Evolutionary conservation across 2,113 vertebrate genomes (phyloP).

Genomic region (Rhynchopsitta pachyrhyncha): DNA sequence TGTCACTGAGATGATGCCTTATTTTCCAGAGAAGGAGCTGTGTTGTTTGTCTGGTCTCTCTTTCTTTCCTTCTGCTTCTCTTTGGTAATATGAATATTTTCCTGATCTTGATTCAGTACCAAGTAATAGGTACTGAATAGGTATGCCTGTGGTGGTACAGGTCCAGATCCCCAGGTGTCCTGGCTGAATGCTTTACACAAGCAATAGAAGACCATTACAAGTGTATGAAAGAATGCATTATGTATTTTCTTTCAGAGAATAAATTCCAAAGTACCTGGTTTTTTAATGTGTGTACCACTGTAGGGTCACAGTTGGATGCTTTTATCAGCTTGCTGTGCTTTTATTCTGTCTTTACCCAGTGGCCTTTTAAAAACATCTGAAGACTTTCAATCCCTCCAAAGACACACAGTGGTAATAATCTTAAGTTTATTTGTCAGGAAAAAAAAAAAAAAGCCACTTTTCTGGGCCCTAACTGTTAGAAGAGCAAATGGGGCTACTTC

Average conservation of each 20-base stretch:
- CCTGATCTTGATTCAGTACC: not conserved
- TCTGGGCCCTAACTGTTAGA: not conserved
- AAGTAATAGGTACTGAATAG: not conserved
- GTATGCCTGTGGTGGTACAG: not conserved
- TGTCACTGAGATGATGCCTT: not conserved
- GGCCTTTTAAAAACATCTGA: conserved; percentile 47
- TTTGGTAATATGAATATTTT: not conserved
- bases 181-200: not conserved
- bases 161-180: not conserved
- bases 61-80: not conserved
- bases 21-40: not conserved
- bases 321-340: conserved; percentile 38
- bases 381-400: conserved; percentile 6
- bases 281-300: not conserved
- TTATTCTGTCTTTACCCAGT: conserved; percentile 39
- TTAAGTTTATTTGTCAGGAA: conserved; percentile 8
- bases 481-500: not conserved
- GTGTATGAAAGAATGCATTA: not conserved
- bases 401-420: conserved; percentile 11
- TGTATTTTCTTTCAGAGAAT: not conserved
- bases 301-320: conserved; percentile 32
- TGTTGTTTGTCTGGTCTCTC: not conserved
- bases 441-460: conserved; percentile 30
- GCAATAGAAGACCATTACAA: not conserved
- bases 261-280: not conserved